A percentile compares a stretch with the other conserved stretches of the same genome.
Evolutionary conservation across 2,797 vertebrate genomes (phyloP).

Genomic region (Scyliorhinus canicula): DNA sequence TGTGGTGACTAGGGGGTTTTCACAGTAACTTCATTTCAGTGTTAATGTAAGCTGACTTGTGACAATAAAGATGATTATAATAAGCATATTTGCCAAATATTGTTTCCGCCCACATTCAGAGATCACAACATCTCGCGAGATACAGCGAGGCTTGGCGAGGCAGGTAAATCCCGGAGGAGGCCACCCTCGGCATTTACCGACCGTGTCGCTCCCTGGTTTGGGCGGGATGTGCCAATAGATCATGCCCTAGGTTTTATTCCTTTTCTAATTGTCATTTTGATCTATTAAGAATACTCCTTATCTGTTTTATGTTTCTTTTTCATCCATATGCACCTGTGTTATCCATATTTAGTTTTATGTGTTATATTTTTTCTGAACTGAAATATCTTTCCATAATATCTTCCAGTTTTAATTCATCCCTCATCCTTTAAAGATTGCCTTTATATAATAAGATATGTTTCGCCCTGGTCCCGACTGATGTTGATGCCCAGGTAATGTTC

Average conservation of each 20-base stretch:
- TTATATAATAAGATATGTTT: neutral
- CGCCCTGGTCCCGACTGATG: neutral
- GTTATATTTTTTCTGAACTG: neutral
- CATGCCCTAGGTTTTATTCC: neutral
- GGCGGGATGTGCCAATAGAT: no score
- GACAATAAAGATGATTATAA: no score
- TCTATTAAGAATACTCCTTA: neutral
- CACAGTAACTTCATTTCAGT: no score
- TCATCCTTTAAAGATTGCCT: neutral
- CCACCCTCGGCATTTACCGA: no score
- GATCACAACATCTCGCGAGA: no score
- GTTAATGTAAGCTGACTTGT: no score
- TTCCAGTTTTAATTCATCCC: neutral
- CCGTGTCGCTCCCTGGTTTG: no score
- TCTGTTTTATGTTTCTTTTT: neutral
- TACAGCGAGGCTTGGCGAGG: no score
- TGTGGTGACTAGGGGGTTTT: no score
- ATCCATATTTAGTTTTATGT: neutral
- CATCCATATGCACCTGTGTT: neutral
- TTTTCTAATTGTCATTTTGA: neutral
- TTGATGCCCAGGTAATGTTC: neutral
- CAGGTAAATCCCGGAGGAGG: no score
- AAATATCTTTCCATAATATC: neutral
- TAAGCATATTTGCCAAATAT: no score
- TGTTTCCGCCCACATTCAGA: no score